phyloP scores from a whole-genome alignment of 2,113 vertebrate genomes.

The Syngnathus floridae region DNA sequence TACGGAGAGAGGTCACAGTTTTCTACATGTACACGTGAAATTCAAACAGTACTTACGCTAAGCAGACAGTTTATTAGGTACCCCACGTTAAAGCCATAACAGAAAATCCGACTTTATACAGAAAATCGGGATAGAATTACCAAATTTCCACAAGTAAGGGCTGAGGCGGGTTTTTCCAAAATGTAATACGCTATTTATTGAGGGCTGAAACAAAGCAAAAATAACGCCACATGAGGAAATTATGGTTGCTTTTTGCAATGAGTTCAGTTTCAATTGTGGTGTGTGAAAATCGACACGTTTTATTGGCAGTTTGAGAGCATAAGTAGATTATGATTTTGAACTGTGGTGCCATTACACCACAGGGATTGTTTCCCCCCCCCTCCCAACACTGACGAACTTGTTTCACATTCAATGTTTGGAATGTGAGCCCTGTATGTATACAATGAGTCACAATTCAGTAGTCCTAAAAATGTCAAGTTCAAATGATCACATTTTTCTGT shows the following conservation, averaged over 20 bases:
- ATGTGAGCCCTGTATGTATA: conserved; percentile 8
- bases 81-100: not conserved
- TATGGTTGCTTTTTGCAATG: not conserved
- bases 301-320: conserved; percentile 21
- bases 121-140: no score
- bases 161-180: not conserved
- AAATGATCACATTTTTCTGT: not conserved
- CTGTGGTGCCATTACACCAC: conserved; percentile 18
- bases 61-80: not conserved
- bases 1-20: not conserved
- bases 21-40: conserved; percentile 6
- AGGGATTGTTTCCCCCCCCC: conserved; percentile 4
- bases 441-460: not conserved
- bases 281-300: not conserved
- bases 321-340: conserved; percentile 45
- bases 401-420: conserved; percentile 7
- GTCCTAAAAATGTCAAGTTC: not conserved
- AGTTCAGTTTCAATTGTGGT: not conserved
- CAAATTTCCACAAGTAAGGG: no score
- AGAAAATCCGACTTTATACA: not conserved
- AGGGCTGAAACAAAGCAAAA: not conserved
- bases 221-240: not conserved
- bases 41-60: not conserved
- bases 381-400: conserved; percentile 29
- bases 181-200: not conserved